phyloP scores from a whole-genome alignment of 2,113 vertebrate species.

The Nymphicus hollandicus region DNA sequence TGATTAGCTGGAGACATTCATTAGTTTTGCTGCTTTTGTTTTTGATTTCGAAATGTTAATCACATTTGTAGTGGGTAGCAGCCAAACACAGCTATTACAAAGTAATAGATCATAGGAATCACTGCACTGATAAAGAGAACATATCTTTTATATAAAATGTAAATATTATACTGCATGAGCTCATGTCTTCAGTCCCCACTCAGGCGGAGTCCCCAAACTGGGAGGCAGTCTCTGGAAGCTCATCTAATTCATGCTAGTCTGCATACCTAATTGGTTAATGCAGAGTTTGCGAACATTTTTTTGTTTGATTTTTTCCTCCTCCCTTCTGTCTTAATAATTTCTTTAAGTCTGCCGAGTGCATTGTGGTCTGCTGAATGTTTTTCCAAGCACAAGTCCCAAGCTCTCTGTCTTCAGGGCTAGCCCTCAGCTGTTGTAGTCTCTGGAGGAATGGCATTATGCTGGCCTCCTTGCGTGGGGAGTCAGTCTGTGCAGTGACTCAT shows the following conservation, averaged over 20 bases:
- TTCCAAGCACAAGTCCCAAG: conserved; percentile 13
- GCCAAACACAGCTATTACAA: conserved; percentile 33
- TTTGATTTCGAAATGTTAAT: conserved; percentile 47
- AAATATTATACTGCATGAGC: background rate
- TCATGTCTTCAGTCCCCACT: background rate
- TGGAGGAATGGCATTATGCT: conserved; percentile 69
- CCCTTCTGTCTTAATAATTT: background rate
- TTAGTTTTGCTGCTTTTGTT: conserved; percentile 35
- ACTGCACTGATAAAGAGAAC: background rate
- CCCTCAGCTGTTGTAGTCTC: conserved; percentile 69
- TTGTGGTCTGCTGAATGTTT: background rate
- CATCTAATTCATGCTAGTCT: background rate
- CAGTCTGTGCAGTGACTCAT: conserved; percentile 79
- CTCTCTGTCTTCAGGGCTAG: conserved; percentile 35
- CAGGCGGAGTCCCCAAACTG: background rate
- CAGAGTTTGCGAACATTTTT: conserved; percentile 9
- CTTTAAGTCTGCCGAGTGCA: background rate
- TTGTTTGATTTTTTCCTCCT: background rate
- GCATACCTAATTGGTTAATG: background rate
- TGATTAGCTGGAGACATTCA: background rate
- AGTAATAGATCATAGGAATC: conserved; percentile 1
- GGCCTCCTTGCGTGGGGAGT: conserved; percentile 59
- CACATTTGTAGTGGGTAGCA: conserved; percentile 23
- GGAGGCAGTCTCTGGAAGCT: background rate
- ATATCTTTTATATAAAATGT: background rate